A percentile compares a stretch with the other conserved stretches of the same genome.
Conservation (phyloP, 2,888 invertebrate genomes). For the Glyphotaelius pellucidus region DNA sequence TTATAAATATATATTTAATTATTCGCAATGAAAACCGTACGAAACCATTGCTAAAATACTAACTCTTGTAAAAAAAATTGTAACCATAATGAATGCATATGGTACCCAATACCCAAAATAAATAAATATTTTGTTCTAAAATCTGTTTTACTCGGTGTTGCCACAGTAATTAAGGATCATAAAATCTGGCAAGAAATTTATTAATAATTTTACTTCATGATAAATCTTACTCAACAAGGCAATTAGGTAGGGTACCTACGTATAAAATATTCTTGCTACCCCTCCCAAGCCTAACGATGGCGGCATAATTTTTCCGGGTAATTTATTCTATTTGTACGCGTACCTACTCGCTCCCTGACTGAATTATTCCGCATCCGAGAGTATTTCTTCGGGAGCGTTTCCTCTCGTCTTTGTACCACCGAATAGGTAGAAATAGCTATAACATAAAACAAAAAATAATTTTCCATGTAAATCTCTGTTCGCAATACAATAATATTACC, state of each 20-base stretch:
- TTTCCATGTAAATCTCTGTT: neutral
- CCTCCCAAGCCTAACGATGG: neutral
- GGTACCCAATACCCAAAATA: too few species aligned
- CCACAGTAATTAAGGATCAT: too few species aligned
- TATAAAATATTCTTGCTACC: neutral
- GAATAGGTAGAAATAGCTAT: neutral
- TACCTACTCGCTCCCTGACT: conserved; percentile 12
- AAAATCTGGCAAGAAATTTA: too few species aligned
- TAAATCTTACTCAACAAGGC: neutral
- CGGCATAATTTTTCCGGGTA: neutral
- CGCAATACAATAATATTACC: neutral
- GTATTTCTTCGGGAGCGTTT: neutral
- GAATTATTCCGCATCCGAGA: conserved; percentile 23
- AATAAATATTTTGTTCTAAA: too few species aligned
- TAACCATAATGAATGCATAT: too few species aligned
- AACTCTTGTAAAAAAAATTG: too few species aligned
- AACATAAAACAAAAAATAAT: neutral
- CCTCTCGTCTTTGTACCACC: neutral
- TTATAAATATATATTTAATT: too few species aligned
- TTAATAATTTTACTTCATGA: too few species aligned
- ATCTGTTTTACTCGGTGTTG: too few species aligned
- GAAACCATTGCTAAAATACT: too few species aligned
- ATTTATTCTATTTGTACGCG: conserved; percentile 21
- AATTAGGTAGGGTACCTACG: neutral
- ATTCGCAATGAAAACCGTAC: too few species aligned